These are phyloP conservation scores for Patiria pectinifera DNA, from an alignment of 53 echinoderm and acorn worm species.

Conservation along the genomic window DNA sequence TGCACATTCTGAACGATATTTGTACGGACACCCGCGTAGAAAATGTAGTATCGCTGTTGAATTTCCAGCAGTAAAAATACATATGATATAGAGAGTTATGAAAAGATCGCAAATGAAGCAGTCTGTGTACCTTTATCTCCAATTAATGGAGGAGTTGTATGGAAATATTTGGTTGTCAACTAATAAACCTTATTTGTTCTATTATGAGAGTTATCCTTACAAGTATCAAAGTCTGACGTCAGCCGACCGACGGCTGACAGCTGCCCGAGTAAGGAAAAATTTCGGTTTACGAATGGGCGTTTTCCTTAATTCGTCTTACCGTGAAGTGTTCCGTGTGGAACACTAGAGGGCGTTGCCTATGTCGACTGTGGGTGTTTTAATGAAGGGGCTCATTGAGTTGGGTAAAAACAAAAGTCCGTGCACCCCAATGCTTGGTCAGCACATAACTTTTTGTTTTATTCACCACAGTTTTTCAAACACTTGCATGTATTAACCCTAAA, in stretches of 20 bases:
- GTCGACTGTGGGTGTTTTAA: no score
- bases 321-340: background rate
- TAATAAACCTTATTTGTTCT: background rate
- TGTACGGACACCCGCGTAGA: constrained; percentile 10
- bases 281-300: background rate
- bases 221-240: background rate
- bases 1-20: background rate
- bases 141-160: background rate
- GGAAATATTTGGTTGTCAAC: no score
- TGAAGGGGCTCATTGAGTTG: no score
- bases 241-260: background rate
- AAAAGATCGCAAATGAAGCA: no score
- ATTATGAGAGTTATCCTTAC: background rate
- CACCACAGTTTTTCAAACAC: no score
- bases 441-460: no score
- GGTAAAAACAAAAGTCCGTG: no score
- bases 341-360: no score
- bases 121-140: background rate
- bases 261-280: background rate
- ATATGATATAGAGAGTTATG: no score
- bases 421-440: no score
- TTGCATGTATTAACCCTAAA: no score
- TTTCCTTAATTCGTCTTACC: background rate
- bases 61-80: background rate
- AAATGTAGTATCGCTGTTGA: background rate